phyloP scores from a whole-genome alignment of 1,140 invertebrate genomes.

The Atopsyche davidsoni region DNA sequence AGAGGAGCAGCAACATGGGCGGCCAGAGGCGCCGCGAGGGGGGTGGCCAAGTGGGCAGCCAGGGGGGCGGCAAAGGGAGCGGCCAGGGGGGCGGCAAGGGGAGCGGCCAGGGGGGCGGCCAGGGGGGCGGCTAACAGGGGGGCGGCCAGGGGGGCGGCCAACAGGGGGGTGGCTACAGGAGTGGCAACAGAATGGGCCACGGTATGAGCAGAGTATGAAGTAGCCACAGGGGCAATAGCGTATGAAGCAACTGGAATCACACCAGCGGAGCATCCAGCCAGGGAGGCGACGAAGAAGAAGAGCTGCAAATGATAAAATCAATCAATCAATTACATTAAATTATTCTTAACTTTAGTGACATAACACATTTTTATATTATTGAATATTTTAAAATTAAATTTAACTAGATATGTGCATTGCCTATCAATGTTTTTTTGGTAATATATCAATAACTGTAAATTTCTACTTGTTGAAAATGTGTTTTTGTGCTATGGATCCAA shows the following conservation, averaged over 20 bases:
- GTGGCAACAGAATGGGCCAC: constrained; percentile 54
- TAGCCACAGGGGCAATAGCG: constrained; percentile 47
- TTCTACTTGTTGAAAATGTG: no score
- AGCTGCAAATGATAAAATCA: no score
- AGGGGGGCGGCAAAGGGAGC: constrained; percentile 27
- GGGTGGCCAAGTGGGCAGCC: background rate
- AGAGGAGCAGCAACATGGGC: constrained; percentile 7
- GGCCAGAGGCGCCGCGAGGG: background rate
- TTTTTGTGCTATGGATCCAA: no score
- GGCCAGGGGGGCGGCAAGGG: constrained; percentile 25
- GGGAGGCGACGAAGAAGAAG: constrained; percentile 31
- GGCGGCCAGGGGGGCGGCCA: constrained; percentile 17
- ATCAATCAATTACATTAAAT: no score
- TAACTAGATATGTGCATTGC: constrained; percentile 1
- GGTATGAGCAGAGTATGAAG: constrained; percentile 52
- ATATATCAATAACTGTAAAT: no score
- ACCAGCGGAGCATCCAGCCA: constrained; percentile 33
- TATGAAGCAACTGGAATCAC: constrained; percentile 32
- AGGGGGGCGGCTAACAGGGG: constrained; percentile 15
- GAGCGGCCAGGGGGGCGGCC: constrained; percentile 26
- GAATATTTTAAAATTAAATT: background rate
- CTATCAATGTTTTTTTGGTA: no score
- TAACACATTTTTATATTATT: no score
- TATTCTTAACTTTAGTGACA: no score
- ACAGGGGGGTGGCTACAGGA: constrained; percentile 34